Evolutionary conservation across 2,797 vertebrate genomes (phyloP).

Genomic region (Pseudochromis fuscus): DNA sequence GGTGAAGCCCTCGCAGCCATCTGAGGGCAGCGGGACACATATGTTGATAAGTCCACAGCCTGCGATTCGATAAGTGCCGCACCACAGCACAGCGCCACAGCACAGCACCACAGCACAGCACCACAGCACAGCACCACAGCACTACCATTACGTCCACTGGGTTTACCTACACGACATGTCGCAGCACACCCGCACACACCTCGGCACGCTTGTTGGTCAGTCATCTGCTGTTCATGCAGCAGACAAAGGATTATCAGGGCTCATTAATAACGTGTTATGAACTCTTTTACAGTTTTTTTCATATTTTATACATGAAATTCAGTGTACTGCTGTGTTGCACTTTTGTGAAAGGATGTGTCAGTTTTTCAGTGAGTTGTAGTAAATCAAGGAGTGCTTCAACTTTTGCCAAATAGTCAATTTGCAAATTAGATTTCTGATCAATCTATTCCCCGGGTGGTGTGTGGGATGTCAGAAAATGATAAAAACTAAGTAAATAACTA

Average conservation of each 20-base stretch:
- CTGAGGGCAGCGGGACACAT: constrained; percentile 10
- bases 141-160: background rate
- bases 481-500: background rate
- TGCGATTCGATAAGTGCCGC: constrained; percentile 19
- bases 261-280: constrained; percentile 18
- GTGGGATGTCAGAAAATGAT: background rate
- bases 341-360: background rate
- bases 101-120: background rate
- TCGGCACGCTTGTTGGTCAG: background rate
- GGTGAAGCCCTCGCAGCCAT: constrained; percentile 14
- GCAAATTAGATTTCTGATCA: background rate
- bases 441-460: background rate
- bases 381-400: background rate
- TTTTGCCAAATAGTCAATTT: background rate
- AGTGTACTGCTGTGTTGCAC: no score
- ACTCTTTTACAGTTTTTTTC: constrained; percentile 9
- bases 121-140: constrained; percentile 2
- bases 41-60: constrained; percentile 26
- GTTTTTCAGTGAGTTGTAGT: background rate
- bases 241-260: constrained; percentile 14
- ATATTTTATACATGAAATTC: background rate
- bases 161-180: background rate
- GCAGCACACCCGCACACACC: background rate
- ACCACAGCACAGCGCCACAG: constrained; percentile 2
- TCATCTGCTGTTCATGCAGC: constrained; percentile 14